Conservation (phyloP, 2,888 invertebrate genomes). For the Pachydiplax longipennis region DNA sequence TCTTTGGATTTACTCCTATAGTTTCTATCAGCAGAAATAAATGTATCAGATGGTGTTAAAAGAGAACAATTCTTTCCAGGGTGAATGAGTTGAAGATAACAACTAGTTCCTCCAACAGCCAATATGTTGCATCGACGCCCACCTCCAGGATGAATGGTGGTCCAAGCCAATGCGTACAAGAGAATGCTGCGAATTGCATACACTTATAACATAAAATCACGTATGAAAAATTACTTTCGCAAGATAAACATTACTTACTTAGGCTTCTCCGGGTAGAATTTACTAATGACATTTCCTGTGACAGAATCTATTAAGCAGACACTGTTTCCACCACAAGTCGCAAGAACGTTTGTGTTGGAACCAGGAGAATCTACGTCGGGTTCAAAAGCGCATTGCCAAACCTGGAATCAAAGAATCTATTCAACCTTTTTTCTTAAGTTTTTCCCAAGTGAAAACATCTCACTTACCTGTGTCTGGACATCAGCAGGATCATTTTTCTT, state of each 20-base stretch:
- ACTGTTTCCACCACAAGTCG: slow-evolving; percentile 63
- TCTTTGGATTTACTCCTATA: not conserved
- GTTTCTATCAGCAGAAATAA: too few relatives aligned
- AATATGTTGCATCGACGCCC: slow-evolving; percentile 9
- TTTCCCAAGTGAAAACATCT: not conserved
- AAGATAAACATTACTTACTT: not conserved
- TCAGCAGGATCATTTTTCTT: slow-evolving; percentile 59
- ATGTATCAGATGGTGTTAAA: not conserved
- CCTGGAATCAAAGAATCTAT: slow-evolving; percentile 51
- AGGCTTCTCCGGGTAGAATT: slow-evolving; percentile 56
- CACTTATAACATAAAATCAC: not conserved
- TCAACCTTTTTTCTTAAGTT: not conserved
- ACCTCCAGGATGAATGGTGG: not conserved
- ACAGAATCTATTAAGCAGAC: slow-evolving; percentile 61
- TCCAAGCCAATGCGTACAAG: slow-evolving; percentile 11
- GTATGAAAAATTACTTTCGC: not conserved
- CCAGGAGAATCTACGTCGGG: slow-evolving; percentile 55
- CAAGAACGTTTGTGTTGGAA: slow-evolving; percentile 58
- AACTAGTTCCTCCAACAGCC: slow-evolving; percentile 43
- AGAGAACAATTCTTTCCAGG: slow-evolving; percentile 16
- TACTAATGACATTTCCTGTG: slow-evolving; percentile 58
- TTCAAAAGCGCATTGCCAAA: slow-evolving; percentile 62
- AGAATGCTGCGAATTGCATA: not conserved
- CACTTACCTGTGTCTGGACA: slow-evolving; percentile 58
- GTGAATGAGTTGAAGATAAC: slow-evolving; percentile 49